A percentile compares a stretch with the other conserved stretches of the same genome.
These are phyloP conservation scores for Bibio marci DNA, from an alignment of 2,888 invertebrate species.

Conservation along the genomic window DNA sequence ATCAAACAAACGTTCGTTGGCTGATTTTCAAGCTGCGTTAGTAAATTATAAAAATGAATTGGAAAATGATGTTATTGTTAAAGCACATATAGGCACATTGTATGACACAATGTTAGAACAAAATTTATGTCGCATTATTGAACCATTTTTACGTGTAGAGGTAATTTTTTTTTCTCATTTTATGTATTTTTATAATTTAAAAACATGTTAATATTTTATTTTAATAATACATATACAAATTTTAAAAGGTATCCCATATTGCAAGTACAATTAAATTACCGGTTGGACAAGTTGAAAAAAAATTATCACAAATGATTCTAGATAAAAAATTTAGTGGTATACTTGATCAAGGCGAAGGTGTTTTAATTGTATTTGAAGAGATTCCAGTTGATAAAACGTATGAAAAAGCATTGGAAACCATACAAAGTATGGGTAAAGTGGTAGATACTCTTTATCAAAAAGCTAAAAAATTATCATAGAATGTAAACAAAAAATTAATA, in stretches of 20 bases:
- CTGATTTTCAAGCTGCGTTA: conserved; percentile 86
- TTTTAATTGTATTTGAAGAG: conserved; percentile 94
- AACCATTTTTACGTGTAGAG: conserved; percentile 96
- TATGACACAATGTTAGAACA: conserved; percentile 99
- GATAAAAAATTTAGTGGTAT: conserved; percentile 96
- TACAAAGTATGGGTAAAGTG: conserved; percentile 99
- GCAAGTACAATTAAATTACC: conserved; percentile 81
- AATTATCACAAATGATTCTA: conserved; percentile 98
- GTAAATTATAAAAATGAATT: conserved; percentile 75
- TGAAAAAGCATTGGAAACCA: conserved; percentile 90
- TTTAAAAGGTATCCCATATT: conserved; percentile 55
- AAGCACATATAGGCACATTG: conserved; percentile 89
- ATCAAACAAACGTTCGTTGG: conserved; percentile 88
- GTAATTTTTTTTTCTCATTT: conserved; percentile 18
- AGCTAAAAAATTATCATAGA: conserved; percentile 91
- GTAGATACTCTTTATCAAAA: conserved; percentile 98
- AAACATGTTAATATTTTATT: neutral
- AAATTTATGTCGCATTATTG: conserved; percentile 95
- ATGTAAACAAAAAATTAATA: no score
- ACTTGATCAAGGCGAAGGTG: conserved; percentile 95
- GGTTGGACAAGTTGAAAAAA: conserved; percentile 88
- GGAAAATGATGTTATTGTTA: conserved; percentile 90
- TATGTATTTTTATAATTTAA: conserved; percentile 11
- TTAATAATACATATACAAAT: no score
- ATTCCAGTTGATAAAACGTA: conserved; percentile 91